Evolutionary conservation across 2,113 vertebrate genomes (phyloP), one percentile per base, ranked within the genome.

Genomic region (Sinosuthora webbiana): DNA sequence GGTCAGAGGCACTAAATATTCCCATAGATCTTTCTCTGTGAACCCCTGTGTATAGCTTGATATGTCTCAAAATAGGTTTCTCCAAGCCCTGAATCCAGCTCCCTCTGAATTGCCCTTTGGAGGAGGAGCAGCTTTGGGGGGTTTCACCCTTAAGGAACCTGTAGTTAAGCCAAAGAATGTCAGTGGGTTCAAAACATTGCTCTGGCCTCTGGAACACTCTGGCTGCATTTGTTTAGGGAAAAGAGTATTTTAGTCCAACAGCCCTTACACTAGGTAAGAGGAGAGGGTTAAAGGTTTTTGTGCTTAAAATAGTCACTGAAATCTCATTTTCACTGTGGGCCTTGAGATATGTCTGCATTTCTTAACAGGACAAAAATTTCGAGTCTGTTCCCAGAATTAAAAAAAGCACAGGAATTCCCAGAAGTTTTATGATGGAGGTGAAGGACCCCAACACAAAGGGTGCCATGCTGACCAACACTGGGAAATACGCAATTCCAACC

Each of bases 401-500:
- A 97, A 99, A 99, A 95, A 99, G 99, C 96, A 99, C 99, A 22
- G 99, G 99, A 41, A 99, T 99, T 95, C 99, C 99, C 57, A 98
- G 99, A 15, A 99, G 99, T 97, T 99, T 99, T 94, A 99, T 99
- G 99, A 98, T 99, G 94, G 99, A 99, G 94, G 99, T 99, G 93
- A 98, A 99, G 28, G 99, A 99, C 91, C 99, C 99, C 52, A 99
- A 97, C 82, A 99, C 99, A 20, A 99, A 99, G 97, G 99, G 99
- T 68, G 99, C 99, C 92, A 99, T 99, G 99, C 97, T 99, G 83
- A 99, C 99, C 56, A 99, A 99, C 98, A 99, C 98, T 35, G 99
- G 99, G 31, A 99, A 98, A 91, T 99, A 99, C 0, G 99, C 99
- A 8, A 98, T 99, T 90, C 99, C 99, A 5, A 99, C 99, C 28